phyloP scores from a whole-genome alignment of 2,888 invertebrate genomes.

The Hypena proboscidalis region DNA sequence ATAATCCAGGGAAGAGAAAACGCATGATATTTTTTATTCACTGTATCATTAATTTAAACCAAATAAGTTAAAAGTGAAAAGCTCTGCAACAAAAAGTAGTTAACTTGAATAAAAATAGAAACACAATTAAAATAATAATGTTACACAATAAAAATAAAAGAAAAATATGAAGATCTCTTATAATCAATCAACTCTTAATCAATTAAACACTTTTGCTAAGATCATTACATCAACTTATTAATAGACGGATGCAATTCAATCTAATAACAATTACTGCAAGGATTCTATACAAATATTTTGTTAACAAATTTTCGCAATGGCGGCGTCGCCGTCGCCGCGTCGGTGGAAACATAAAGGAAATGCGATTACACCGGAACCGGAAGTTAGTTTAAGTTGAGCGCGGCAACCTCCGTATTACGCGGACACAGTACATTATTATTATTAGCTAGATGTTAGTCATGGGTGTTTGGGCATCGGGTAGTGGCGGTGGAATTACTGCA shows the following conservation, averaged over 20 bases:
- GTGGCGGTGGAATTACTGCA: slow-evolving; percentile 25
- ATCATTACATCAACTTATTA: background rate
- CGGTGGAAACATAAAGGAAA: slow-evolving; percentile 71
- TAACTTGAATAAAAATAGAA: too few relatives aligned
- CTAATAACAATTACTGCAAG: slow-evolving; percentile 13
- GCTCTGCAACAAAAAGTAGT: too few relatives aligned
- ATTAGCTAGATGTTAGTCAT: slow-evolving; percentile 40
- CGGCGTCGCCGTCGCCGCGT: slow-evolving; percentile 25
- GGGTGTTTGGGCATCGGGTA: slow-evolving; percentile 45
- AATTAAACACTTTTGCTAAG: too few relatives aligned
- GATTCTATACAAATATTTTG: slow-evolving; percentile 49
- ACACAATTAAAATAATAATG: too few relatives aligned
- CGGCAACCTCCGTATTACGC: slow-evolving; percentile 59
- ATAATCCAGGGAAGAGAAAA: too few relatives aligned
- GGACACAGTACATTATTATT: slow-evolving; percentile 41
- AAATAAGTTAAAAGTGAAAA: too few relatives aligned
- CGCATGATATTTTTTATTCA: too few relatives aligned
- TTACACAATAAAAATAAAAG: too few relatives aligned
- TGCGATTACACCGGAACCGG: slow-evolving; percentile 72
- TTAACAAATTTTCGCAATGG: slow-evolving; percentile 63
- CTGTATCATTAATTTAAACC: too few relatives aligned
- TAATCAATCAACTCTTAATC: too few relatives aligned
- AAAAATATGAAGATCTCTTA: too few relatives aligned
- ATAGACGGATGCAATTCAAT: background rate
- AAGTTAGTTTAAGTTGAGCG: slow-evolving; percentile 74